Evolutionary conservation across 2,113 vertebrate genomes (phyloP).

Genomic region (Orthonyx spaldingii): DNA sequence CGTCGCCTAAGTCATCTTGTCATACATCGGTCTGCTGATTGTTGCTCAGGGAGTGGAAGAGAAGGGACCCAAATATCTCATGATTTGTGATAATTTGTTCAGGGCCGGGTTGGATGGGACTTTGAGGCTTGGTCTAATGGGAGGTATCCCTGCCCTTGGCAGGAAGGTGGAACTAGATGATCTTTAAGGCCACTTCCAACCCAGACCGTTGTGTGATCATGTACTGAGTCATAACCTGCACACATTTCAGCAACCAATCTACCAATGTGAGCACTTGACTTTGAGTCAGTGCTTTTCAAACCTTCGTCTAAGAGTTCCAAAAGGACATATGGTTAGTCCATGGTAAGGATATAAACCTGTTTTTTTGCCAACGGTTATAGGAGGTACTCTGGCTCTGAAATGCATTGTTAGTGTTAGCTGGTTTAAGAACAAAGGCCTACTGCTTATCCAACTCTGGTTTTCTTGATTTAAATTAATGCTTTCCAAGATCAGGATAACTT

Average conservation of each 20-base stretch:
- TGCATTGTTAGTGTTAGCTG: background rate
- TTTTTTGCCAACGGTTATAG: background rate
- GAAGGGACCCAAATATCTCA: background rate
- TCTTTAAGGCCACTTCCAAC: background rate
- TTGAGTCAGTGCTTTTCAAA: background rate
- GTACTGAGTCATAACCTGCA: background rate
- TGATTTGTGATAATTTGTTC: background rate
- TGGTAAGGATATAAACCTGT: background rate
- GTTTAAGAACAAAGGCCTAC: background rate
- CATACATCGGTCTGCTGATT: accelerated
- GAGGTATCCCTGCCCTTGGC: background rate
- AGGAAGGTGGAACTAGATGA: background rate
- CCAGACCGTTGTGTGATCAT: background rate
- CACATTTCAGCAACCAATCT: accelerated
- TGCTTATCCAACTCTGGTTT: background rate
- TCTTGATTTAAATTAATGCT: background rate
- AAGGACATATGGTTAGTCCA: background rate
- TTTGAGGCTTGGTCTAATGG: background rate
- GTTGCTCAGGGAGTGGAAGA: background rate
- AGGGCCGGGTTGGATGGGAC: background rate
- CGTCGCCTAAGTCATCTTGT: background rate
- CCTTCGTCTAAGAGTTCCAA: background rate
- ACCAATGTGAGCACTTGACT: background rate
- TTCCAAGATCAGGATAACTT: background rate
- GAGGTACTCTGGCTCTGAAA: background rate